Evolutionary conservation across 2,888 invertebrate genomes (phyloP), one percentile per base, ranked within the genome.

Genomic region (Andricus curvator): DNA sequence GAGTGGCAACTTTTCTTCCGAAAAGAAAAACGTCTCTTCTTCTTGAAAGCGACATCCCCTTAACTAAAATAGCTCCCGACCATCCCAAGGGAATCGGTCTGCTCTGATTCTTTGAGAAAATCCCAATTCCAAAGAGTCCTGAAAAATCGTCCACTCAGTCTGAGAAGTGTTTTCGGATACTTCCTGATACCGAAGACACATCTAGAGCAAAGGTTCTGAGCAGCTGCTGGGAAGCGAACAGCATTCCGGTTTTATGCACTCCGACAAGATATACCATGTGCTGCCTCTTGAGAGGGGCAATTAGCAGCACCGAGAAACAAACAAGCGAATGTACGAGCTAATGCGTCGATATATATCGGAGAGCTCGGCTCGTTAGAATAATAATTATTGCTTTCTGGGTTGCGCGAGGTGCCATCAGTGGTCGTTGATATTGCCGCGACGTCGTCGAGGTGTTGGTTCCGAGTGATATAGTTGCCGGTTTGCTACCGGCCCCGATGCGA

Each of bases 401-500:
- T 67, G 37, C 78, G 37, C 78, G 76, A 64, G 51, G 74, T 62
- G 84, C 83, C 44, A 65, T 11, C 8, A 13, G 60, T 62, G 48
- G 77, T 65, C 20, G 44, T 64, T 48, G 66, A 65, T 79, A 64
- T 68, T 48, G 56, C 78, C 56, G 9, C 56, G 41, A 51, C 74
- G 17, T 67, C 60, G 44, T 20, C 41, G 80, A 70, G 51, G 70
- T 70, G 51, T 70, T 66, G 67, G 76, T 76, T 66, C 64, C 67
- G 78, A 84, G 89, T 88, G 89, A 90, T 89, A 89, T 89, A 90
- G 89, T 88, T 88, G 88, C 87, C 86, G 87, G 80, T 85, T 83
- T 56, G 74, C 74, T 74, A 85, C 84, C 82, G 84, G 85, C 87
- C 86, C 85, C 83, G 90, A 90, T 90, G 87, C 85, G 87, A 91